A percentile compares a stretch with the other conserved stretches of the same genome.
Evolutionary conservation across 2,888 invertebrate genomes (phyloP).

Genomic region (Vannuccia rotundouncinata): DNA sequence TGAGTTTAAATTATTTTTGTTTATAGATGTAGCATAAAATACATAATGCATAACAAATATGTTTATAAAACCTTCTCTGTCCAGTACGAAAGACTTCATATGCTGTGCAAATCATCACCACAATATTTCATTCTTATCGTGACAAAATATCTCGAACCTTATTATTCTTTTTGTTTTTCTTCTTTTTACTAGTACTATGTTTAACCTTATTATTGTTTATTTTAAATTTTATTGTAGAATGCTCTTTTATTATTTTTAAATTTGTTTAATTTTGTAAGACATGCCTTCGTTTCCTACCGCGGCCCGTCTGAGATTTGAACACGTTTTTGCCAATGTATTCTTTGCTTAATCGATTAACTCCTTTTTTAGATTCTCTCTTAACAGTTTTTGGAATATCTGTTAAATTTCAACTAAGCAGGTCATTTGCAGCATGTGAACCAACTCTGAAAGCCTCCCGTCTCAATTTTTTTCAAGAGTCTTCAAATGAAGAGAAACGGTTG

Average conservation of each 20-base stretch:
- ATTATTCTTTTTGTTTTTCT: not conserved
- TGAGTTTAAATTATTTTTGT: not conserved
- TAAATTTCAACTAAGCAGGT: not conserved
- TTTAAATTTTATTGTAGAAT: not conserved
- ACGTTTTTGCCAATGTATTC: not conserved
- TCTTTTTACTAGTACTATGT: not conserved
- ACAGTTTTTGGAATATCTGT: not conserved
- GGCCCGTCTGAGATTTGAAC: not conserved
- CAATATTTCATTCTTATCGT: too few species aligned
- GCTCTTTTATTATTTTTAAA: not conserved
- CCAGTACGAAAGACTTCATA: not conserved
- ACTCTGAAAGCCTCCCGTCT: not conserved
- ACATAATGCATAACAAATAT: too few species aligned
- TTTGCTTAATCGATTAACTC: not conserved
- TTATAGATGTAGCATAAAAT: too few species aligned
- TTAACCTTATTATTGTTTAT: not conserved
- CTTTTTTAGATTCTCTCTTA: not conserved
- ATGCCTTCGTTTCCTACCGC: not conserved
- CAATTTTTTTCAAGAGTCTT: not conserved
- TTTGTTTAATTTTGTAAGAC: too few species aligned
- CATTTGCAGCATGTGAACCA: not conserved
- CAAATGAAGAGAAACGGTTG: not conserved
- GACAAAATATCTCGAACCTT: too few species aligned
- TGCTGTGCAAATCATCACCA: too few species aligned
- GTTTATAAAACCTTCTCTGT: not conserved